Evolutionary conservation across 2,888 invertebrate species (phyloP).

Genomic region (Oscheius sp.): DNA sequence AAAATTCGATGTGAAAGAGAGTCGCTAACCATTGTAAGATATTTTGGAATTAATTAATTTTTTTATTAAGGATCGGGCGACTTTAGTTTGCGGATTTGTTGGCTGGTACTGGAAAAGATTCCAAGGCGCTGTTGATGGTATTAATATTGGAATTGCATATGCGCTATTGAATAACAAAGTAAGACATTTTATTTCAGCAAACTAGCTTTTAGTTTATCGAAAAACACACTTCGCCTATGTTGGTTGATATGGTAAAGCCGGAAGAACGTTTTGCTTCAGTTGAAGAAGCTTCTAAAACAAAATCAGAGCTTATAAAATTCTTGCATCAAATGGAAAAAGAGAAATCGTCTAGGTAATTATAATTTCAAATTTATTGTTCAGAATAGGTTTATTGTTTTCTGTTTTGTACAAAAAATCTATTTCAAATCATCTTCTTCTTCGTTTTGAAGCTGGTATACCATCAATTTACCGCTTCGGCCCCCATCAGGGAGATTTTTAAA

Average conservation of each 20-base stretch:
- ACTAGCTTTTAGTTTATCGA: slow-evolving; percentile 38
- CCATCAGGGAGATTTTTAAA: slow-evolving; percentile 44
- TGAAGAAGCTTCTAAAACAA: slow-evolving; percentile 40
- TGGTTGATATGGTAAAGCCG: slow-evolving; percentile 50
- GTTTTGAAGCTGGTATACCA: slow-evolving; percentile 31
- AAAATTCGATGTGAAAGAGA: slow-evolving; percentile 53
- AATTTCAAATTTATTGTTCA: neutral
- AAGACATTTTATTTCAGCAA: neutral
- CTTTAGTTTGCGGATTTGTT: slow-evolving; percentile 57
- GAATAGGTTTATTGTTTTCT: slow-evolving; percentile 15
- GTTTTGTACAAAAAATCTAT: neutral
- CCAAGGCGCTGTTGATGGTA: slow-evolving; percentile 67
- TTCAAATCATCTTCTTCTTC: slow-evolving; percentile 33
- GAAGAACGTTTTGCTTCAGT: slow-evolving; percentile 47
- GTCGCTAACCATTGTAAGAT: slow-evolving; percentile 43
- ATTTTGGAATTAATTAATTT: neutral
- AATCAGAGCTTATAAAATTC: slow-evolving; percentile 38
- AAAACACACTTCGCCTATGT: slow-evolving; percentile 54
- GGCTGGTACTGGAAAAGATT: slow-evolving; percentile 70
- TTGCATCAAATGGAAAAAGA: slow-evolving; percentile 35
- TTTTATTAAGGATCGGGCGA: slow-evolving; percentile 57
- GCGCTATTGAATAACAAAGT: slow-evolving; percentile 51
- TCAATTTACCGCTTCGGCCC: slow-evolving; percentile 48
- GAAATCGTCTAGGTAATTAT: neutral
- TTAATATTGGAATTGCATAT: slow-evolving; percentile 61